A percentile compares a stretch with the other conserved stretches of the same genome.
Evolutionary conservation across 2,888 invertebrate species (phyloP).

Genomic region (Athalia cordata): DNA sequence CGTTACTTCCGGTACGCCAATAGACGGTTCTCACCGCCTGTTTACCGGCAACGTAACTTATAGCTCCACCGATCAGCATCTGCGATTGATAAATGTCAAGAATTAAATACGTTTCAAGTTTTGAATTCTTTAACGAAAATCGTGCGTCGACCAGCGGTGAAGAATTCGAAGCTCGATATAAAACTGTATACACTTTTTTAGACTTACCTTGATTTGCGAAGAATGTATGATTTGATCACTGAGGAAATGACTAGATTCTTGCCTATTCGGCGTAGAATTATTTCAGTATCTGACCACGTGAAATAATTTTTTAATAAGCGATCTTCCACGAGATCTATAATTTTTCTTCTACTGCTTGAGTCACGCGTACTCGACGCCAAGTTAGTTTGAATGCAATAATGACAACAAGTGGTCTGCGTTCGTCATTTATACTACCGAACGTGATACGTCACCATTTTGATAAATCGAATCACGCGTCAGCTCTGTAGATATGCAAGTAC

Average conservation of each 20-base stretch:
- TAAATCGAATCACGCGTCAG: conserved; percentile 28
- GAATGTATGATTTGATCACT: conserved; percentile 46
- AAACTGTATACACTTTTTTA: background rate
- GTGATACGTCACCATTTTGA: conserved; percentile 24
- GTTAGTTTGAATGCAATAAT: conserved; percentile 21
- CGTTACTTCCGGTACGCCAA: conserved; percentile 77
- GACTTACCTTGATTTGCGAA: conserved; percentile 55
- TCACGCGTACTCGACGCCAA: conserved; percentile 49
- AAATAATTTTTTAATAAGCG: no score
- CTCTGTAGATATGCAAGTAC: background rate
- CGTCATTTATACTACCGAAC: conserved; percentile 28
- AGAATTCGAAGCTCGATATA: background rate
- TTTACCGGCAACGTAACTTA: conserved; percentile 83
- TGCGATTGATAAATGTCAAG: conserved; percentile 45
- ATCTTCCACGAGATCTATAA: no score
- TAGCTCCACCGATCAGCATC: conserved; percentile 81
- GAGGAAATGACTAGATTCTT: conserved; percentile 54
- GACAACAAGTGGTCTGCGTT: conserved; percentile 3
- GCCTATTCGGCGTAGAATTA: no score
- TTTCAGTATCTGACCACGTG: no score
- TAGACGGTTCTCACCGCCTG: conserved; percentile 86
- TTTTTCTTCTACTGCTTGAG: conserved; percentile 48
- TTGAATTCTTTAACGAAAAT: background rate
- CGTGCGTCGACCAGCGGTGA: background rate
- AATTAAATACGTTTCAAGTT: background rate